Evolutionary conservation across 2,888 invertebrate genomes (phyloP).

Genomic region (Drosophila antonietae): DNA sequence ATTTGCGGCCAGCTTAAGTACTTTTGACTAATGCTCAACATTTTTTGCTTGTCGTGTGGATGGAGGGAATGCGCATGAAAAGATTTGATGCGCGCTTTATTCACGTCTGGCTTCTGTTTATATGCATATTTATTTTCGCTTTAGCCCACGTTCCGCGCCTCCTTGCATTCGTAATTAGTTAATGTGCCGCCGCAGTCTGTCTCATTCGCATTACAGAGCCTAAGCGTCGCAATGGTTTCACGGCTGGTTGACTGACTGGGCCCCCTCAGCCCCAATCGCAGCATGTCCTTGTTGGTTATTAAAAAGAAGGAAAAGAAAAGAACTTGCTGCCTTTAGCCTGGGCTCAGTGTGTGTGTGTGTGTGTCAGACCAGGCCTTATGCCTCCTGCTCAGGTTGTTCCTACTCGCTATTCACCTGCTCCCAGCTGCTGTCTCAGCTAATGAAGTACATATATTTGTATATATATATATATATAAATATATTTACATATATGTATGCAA

Average conservation of each 20-base stretch:
- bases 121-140: constrained; percentile 46
- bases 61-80: constrained; percentile 9
- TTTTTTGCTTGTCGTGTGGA: background rate
- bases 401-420: constrained; percentile 31
- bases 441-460: constrained; percentile 61
- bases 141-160: background rate
- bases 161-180: constrained; percentile 69
- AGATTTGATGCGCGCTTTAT: constrained; percentile 54
- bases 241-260: constrained; percentile 1
- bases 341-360: background rate
- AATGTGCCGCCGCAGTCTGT: constrained; percentile 63
- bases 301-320: constrained; percentile 18
- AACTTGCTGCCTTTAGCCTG: constrained; percentile 21
- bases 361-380: constrained; percentile 18
- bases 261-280: background rate
- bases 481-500: background rate
- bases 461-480: constrained; percentile 16
- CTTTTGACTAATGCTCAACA: constrained; percentile 3
- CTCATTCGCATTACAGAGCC: constrained; percentile 46
- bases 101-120: constrained; percentile 46
- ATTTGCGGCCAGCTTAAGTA: constrained; percentile 14
- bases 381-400: constrained; percentile 39
- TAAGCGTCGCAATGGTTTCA: constrained; percentile 37
- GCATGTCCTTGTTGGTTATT: constrained; percentile 8
- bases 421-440: constrained; percentile 62